Percentiles rank a stretch among this genome's conserved stretches.
These are phyloP conservation scores for Tetraneura akinire DNA, from an alignment of 1,140 invertebrate genomes.

Conservation along the genomic window DNA sequence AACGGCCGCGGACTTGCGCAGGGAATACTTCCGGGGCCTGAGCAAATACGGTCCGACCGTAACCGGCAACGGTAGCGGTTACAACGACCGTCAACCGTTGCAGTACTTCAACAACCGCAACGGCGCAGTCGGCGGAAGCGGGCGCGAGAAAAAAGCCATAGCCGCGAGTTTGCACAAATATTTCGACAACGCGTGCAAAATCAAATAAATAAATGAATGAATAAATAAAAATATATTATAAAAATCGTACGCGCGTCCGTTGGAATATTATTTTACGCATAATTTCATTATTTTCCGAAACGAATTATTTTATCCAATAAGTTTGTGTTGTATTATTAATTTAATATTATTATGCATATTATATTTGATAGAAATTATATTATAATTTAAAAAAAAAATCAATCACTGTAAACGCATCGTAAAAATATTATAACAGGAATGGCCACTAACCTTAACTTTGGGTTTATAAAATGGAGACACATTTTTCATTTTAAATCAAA, in stretches of 20 bases:
- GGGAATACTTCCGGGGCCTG: conserved; percentile 33
- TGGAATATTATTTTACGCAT: not conserved
- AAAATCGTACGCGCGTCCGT: not conserved
- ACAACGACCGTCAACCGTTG: not conserved
- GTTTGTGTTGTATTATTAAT: not conserved
- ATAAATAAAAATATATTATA: too few species aligned
- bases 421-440: too few species aligned
- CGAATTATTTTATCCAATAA: too few species aligned
- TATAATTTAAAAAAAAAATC: too few species aligned
- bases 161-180: conserved; percentile 31
- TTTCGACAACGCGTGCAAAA: conserved; percentile 40
- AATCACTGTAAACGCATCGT: too few species aligned
- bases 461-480: too few species aligned
- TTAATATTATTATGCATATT: too few species aligned
- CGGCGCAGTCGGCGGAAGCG: not conserved
- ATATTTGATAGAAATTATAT: too few species aligned
- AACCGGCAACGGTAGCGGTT: not conserved
- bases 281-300: not conserved
- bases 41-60: conserved; percentile 7
- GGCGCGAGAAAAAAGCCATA: not conserved
- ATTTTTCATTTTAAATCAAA: too few species aligned
- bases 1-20: conserved; percentile 39
- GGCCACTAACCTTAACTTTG: too few species aligned
- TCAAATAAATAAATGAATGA: too few species aligned
- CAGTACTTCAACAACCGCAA: conserved; percentile 12